Conservation (phyloP, 2,888 invertebrate genomes). For the Eustalomyia histrio region DNA sequence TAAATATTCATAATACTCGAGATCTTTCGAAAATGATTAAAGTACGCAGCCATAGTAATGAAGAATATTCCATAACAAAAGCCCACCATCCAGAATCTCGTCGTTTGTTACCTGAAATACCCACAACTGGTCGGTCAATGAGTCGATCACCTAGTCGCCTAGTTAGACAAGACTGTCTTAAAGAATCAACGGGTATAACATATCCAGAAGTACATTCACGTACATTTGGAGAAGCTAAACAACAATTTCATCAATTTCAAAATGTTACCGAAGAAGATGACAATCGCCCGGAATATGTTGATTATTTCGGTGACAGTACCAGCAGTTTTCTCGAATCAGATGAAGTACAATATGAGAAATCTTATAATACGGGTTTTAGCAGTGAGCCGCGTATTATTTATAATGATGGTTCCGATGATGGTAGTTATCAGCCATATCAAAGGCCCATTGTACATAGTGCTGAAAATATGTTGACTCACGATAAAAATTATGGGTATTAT, state of each 20-base stretch:
- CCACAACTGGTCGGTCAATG: conserved; percentile 66
- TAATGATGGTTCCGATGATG: conserved; percentile 74
- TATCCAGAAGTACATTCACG: conserved; percentile 68
- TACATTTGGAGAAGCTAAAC: conserved; percentile 78
- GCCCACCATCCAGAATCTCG: conserved; percentile 72
- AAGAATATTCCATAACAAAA: conserved; percentile 77
- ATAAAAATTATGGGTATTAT: conserved; percentile 67
- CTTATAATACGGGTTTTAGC: conserved; percentile 74
- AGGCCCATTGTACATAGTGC: conserved; percentile 74
- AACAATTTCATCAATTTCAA: conserved; percentile 75
- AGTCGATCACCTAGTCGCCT: conserved; percentile 76
- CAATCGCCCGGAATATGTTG: conserved; percentile 72
- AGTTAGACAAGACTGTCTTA: conserved; percentile 78
- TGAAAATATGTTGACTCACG: conserved; percentile 71
- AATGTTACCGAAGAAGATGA: conserved; percentile 76
- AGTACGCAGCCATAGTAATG: conserved; percentile 79
- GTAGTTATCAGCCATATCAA: conserved; percentile 67
- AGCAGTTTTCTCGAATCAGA: conserved; percentile 76
- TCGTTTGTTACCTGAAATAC: conserved; percentile 77
- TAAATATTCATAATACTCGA: conserved; percentile 75
- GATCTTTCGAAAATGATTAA: conserved; percentile 79
- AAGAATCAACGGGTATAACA: conserved; percentile 70
- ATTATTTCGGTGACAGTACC: conserved; percentile 75
- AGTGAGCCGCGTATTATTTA: conserved; percentile 77
- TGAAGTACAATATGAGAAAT: conserved; percentile 77